phyloP scores from a whole-genome alignment of 2,797 vertebrate genomes.

The Lateolabrax maculatus region DNA sequence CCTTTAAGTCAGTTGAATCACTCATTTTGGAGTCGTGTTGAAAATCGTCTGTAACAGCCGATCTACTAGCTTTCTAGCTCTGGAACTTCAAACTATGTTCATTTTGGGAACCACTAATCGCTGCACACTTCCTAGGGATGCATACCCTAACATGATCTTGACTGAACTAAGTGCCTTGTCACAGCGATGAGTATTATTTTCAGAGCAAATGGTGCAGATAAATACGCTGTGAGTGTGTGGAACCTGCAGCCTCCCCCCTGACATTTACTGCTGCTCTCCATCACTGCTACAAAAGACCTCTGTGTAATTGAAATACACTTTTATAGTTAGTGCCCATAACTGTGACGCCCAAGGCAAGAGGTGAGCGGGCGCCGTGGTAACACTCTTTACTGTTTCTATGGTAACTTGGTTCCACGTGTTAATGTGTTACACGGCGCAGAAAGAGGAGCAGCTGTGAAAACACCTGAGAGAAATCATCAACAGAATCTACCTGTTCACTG shows the following conservation, averaged over 20 bases:
- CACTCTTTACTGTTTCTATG: constrained; percentile 35
- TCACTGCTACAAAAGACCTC: constrained; percentile 30
- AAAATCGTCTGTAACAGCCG: not conserved
- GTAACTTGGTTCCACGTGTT: constrained; percentile 3
- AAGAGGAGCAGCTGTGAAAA: not conserved
- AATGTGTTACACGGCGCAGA: not conserved
- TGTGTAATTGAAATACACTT: constrained; percentile 31
- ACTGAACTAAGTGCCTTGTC: constrained; percentile 42
- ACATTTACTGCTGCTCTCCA: constrained; percentile 41
- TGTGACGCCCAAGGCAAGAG: not conserved
- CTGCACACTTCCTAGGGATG: constrained; percentile 1
- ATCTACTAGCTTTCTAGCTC: too few relatives aligned
- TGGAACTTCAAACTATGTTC: not conserved
- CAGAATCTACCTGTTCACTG: not conserved
- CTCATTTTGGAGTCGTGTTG: not conserved
- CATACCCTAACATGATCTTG: constrained; percentile 30
- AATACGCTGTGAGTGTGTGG: constrained; percentile 31
- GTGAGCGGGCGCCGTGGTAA: not conserved
- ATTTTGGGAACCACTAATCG: not conserved
- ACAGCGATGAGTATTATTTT: constrained; percentile 34
- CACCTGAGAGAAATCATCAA: not conserved
- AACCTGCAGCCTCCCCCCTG: constrained; percentile 25
- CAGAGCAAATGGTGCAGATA: constrained; percentile 30
- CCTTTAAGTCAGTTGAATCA: too few relatives aligned
- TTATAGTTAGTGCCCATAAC: constrained; percentile 26